Conservation (phyloP, 2,888 invertebrate species). For the Apoderus coryli region DNA sequence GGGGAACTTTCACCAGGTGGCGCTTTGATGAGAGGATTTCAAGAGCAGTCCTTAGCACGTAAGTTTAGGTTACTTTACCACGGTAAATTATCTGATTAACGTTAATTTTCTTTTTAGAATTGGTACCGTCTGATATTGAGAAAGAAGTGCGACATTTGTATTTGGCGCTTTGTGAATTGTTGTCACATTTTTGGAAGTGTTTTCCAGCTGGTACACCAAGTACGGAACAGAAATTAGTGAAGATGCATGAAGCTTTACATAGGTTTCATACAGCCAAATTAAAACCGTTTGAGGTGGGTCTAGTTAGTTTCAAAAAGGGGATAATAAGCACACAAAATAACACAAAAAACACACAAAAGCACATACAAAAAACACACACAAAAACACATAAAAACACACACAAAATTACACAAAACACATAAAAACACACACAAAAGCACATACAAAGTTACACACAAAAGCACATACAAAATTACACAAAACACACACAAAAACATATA, state of each 20-base stretch:
- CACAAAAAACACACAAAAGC: no score
- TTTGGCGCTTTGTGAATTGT: constrained; percentile 71
- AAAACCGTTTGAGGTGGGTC: constrained; percentile 63
- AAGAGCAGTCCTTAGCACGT: constrained; percentile 66
- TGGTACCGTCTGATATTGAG: constrained; percentile 71
- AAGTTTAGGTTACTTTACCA: constrained; percentile 30
- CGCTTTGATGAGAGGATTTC: constrained; percentile 75
- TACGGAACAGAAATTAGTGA: constrained; percentile 64
- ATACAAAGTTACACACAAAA: no score
- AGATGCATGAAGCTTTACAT: constrained; percentile 80
- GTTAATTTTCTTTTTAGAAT: constrained; percentile 41
- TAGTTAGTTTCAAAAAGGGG: no score
- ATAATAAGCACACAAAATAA: no score
- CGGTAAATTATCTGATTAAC: no score
- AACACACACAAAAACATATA: no score
- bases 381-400: no score
- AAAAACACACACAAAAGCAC: no score
- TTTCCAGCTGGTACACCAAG: constrained; percentile 68
- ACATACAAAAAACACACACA: no score
- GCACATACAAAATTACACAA: no score
- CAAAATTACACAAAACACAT: no score
- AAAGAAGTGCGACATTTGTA: constrained; percentile 75
- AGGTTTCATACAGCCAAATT: constrained; percentile 78
- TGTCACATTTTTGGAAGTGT: constrained; percentile 91
- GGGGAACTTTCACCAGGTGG: constrained; percentile 88